Base-by-base conservation (phyloP, 2,797 vertebrate genomes). In the Platyrinchus mystaceus region DNA sequence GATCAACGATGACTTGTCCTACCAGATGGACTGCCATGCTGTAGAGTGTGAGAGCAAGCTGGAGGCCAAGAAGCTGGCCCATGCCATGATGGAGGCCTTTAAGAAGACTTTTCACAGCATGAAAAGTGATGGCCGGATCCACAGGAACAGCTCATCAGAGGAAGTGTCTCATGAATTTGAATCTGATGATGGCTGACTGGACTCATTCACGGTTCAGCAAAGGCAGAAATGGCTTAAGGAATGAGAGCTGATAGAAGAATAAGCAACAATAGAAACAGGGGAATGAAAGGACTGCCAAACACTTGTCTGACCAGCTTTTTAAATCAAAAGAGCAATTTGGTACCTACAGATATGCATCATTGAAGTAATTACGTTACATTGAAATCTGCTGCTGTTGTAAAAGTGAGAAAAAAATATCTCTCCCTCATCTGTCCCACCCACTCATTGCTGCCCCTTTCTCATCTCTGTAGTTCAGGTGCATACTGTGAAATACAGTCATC, bases 71-170 rank as follows among this genome's bases (percentile, higher is more conserved):
- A 99, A 99, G 98, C 98, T 99, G 97, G 99, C 99, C 8, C 99
- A 99, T 20, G 98, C 99, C 69, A 99, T 99, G 99, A 99, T 99
- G 99, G 99, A 99, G 97, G 99, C 99, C 93, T 99, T 99, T 98
- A 99, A 98, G 98, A 99, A 99, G 98, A 99, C 99, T 98, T 99
- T 99, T 98, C 99, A 99, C 97, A 99, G 99, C 98, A 99, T 99
- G 99, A 99, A 99, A 97, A 99, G 99, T 0, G 99, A 99, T 6
- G 99, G 99, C 19, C 98, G 99, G 96, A 99, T 99, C 97, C 99
- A 99, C 97, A 99, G 99, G 96, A 98, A 98, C 78, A 98, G 99
- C 95, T 99, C 98, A 0, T 99, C 98, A 0, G 98, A 99, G 71
- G 99, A 99, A 97, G 98, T 98, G 36, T 98, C 99, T 46, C 99